Conservation (phyloP, 1,140 invertebrate species). For the Odontomachus brunneus region DNA sequence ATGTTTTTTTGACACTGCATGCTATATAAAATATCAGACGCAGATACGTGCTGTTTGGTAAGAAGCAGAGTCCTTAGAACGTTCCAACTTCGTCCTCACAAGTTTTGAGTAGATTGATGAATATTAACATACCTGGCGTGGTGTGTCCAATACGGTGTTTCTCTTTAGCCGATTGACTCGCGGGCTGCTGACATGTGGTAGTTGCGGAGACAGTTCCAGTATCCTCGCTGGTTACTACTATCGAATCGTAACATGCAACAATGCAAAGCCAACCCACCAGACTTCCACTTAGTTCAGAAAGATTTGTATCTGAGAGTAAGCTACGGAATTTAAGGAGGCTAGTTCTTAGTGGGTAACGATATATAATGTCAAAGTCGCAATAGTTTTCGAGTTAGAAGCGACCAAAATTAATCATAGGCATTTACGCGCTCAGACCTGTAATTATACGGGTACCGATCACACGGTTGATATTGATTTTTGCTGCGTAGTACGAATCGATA, state of each 20-base stretch:
- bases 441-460: too few relatives aligned
- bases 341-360: slow-evolving; percentile 26
- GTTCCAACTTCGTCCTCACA: slow-evolving; percentile 46
- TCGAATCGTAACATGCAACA: slow-evolving; percentile 86
- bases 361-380: not conserved
- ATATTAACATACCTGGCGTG: slow-evolving; percentile 83
- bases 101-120: slow-evolving; percentile 14
- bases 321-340: slow-evolving; percentile 57
- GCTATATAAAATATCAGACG: slow-evolving; percentile 51
- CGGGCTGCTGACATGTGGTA: slow-evolving; percentile 75
- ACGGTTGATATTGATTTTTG: not conserved
- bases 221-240: slow-evolving; percentile 85
- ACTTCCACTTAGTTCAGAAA: slow-evolving; percentile 81
- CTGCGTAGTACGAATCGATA: slow-evolving; percentile 43
- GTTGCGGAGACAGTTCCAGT: slow-evolving; percentile 78
- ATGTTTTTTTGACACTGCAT: slow-evolving; percentile 44
- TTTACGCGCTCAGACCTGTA: too few relatives aligned
- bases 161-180: slow-evolving; percentile 81
- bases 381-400: not conserved
- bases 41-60: slow-evolving; percentile 62
- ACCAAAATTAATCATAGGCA: too few relatives aligned
- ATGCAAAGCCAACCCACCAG: slow-evolving; percentile 85
- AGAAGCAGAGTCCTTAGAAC: slow-evolving; percentile 62
- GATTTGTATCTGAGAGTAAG: slow-evolving; percentile 56
- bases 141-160: slow-evolving; percentile 83